Evolutionary conservation across 2,888 invertebrate species (phyloP).

Genomic region (Sturmia bella): DNA sequence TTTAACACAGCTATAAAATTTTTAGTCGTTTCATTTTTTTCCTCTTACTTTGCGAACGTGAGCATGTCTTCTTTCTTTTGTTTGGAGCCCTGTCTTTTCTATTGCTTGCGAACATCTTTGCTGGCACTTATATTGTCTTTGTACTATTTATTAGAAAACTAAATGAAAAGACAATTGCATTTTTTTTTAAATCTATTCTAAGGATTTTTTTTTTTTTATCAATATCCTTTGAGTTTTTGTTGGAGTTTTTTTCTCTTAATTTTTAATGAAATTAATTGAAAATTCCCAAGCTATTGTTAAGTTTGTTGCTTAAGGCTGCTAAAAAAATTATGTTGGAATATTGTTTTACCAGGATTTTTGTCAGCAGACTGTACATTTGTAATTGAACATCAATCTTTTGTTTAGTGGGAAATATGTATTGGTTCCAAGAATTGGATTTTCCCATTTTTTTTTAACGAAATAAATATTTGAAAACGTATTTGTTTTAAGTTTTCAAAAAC

Average conservation of each 20-base stretch:
- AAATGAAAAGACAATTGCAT: slow-evolving; percentile 52
- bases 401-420: too few species aligned
- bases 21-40: slow-evolving; percentile 15
- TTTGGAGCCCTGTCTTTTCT: slow-evolving; percentile 28
- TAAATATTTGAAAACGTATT: too few species aligned
- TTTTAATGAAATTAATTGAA: slow-evolving; percentile 59
- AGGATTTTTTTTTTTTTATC: slow-evolving; percentile 30
- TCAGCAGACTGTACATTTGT: too few species aligned
- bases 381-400: too few species aligned
- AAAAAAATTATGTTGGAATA: background rate
- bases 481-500: too few species aligned
- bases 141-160: slow-evolving; percentile 29
- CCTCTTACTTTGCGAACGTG: slow-evolving; percentile 19
- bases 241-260: slow-evolving; percentile 45
- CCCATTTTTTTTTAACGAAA: too few species aligned
- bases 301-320: slow-evolving; percentile 13
- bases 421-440: too few species aligned
- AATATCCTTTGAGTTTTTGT: slow-evolving; percentile 56
- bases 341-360: background rate
- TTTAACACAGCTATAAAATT: slow-evolving; percentile 34
- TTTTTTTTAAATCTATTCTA: slow-evolving; percentile 41
- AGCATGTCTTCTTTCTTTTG: slow-evolving; percentile 48
- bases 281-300: slow-evolving; percentile 48
- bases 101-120: slow-evolving; percentile 17
- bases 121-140: slow-evolving; percentile 32